Evolutionary conservation across 2,888 invertebrate genomes (phyloP), one percentile per base, ranked within the genome.

Genomic region (Notocelia uddmanniana): DNA sequence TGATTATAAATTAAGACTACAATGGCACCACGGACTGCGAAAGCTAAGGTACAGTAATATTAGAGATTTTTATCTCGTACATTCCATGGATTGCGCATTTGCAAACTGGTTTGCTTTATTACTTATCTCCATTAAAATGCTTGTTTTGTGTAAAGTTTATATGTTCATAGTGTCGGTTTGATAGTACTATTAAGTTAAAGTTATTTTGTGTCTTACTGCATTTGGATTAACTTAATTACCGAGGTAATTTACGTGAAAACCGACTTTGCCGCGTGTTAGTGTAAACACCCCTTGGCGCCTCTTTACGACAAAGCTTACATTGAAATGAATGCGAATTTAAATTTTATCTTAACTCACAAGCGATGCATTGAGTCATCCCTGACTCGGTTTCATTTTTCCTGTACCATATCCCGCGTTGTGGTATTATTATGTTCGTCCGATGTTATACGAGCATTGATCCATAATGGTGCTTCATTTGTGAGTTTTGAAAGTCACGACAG

Each of bases 21-120:
- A 80, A 93, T 93, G 92, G 92, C 92, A 76, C 92, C 92, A 80
- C 86, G 89, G 76, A 83, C 90, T 79, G 87, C 84, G 57, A 92
- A 91, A 80, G 78, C 86, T 68, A 92, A 93, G 91, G 92, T 93
- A 92, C 74, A 59, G 73, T 78, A 76, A 66, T 73, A 76, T 74
- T n/a, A 74, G 60, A 26, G 11, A 45, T 26, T 68, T 64, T 64
- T 72, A 63, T 73, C 55, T 68, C 57, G 70, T 74, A 76, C 75
- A 77, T 80, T 73, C 69, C 31, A 26, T 73, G 76, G 69, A 79
- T 74, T 78, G 66, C 57, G 71, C 66, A 69, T 75, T 75, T 72
- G 67, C 69, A 77, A 85, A 85, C 85, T 79, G 83, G 83, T 86
- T 86, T 79, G 77, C 83, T 80, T 86, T 86, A 84, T 86, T 87